phyloP scores from a whole-genome alignment of 2,113 vertebrate genomes.

The Cichladusa arquata region DNA sequence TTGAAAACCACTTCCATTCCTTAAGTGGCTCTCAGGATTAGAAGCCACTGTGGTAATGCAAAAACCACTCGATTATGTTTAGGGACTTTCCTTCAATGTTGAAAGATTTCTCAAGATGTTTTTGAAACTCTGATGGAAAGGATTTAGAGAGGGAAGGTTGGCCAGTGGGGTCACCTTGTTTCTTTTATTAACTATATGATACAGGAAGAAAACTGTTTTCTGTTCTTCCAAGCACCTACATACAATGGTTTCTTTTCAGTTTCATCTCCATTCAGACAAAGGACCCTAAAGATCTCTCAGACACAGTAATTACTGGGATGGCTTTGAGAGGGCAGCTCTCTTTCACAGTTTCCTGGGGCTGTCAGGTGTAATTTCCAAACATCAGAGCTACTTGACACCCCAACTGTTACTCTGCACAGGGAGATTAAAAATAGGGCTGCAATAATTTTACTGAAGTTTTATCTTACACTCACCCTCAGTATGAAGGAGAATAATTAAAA shows the following conservation, averaged over 20 bases:
- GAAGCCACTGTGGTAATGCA: background rate
- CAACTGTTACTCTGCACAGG: background rate
- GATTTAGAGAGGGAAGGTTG: background rate
- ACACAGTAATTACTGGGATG: background rate
- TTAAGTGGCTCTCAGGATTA: background rate
- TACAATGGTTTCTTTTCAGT: background rate
- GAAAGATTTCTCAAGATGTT: background rate
- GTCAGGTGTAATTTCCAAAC: background rate
- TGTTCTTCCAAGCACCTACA: background rate
- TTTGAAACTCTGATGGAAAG: background rate
- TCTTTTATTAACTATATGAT: background rate
- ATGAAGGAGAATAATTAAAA: constrained; percentile 5
- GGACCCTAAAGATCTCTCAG: background rate
- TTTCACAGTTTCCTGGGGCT: background rate
- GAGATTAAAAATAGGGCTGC: background rate
- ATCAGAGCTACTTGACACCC: background rate
- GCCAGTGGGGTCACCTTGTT: fast-evolving
- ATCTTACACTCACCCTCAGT: background rate
- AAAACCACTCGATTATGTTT: background rate
- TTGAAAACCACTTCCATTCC: background rate
- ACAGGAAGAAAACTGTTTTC: background rate
- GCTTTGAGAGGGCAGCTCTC: background rate
- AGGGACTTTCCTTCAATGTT: background rate
- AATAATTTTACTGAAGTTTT: background rate
- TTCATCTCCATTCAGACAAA: background rate